A percentile compares a stretch with the other conserved stretches of the same genome.
Conservation (phyloP, 2,113 vertebrate species). For the Sakesphorus luctuosus region DNA sequence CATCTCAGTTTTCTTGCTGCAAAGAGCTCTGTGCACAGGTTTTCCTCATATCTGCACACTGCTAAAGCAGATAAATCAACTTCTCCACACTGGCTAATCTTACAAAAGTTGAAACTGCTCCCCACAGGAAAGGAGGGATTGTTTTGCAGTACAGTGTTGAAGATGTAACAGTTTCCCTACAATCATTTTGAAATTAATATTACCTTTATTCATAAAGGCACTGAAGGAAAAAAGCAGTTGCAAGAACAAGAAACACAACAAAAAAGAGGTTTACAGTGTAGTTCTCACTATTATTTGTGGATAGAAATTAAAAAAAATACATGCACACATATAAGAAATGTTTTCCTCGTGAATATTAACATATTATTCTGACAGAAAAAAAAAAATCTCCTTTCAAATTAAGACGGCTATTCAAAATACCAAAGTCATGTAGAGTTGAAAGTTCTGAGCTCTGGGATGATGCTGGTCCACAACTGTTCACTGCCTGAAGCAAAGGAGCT, state of each 20-base stretch:
- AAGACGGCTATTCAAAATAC: not conserved
- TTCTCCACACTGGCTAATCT: no score
- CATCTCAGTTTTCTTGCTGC: not conserved
- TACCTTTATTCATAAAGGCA: not conserved
- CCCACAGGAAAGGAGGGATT: not conserved
- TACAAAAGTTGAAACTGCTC: not conserved
- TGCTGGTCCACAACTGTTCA: not conserved
- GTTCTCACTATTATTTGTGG: not conserved
- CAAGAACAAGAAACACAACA: not conserved
- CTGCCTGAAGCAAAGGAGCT: not conserved
- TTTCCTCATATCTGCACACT: not conserved
- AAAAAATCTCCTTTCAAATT: not conserved
- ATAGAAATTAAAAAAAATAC: not conserved
- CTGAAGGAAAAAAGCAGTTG: not conserved
- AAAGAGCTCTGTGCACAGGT: not conserved
- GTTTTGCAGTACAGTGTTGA: not conserved
- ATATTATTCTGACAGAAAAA: not conserved
- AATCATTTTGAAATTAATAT: not conserved
- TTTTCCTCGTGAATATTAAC: not conserved
- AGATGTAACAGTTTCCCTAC: not conserved
- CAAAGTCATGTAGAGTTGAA: accelerated
- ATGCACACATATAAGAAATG: not conserved
- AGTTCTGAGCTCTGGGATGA: not conserved
- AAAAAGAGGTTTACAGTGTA: not conserved
- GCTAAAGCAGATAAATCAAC: not conserved